phyloP scores from a whole-genome alignment of 2,113 vertebrate genomes.

The Mus pahari region DNA sequence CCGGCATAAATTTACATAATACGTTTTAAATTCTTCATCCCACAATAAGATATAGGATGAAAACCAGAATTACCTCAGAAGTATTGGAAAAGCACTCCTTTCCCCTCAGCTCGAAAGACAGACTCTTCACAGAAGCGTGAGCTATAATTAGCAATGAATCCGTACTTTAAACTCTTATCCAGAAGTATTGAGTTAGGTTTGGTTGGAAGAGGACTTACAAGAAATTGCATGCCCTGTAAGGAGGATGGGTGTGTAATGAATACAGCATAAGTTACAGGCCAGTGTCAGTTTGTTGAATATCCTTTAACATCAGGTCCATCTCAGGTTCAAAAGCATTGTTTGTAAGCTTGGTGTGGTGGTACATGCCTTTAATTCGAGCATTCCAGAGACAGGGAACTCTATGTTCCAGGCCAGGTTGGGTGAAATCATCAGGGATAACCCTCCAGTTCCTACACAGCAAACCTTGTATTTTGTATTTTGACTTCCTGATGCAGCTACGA shows the following conservation, averaged over 20 bases:
- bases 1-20: neutral
- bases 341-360: neutral
- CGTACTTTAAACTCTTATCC: neutral
- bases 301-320: neutral
- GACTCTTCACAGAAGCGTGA: slow-evolving; percentile 4
- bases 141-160: slow-evolving; percentile 31
- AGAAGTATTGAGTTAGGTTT: slow-evolving; percentile 30
- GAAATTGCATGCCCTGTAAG: neutral
- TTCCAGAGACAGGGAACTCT: neutral
- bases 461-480: neutral
- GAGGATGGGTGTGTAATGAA: neutral
- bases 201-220: neutral
- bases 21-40: slow-evolving; percentile 57
- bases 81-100: neutral
- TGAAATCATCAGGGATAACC: neutral
- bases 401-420: neutral
- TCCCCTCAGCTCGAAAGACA: slow-evolving; percentile 31
- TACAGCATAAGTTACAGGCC: neutral
- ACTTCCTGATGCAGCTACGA: neutral
- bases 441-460: neutral
- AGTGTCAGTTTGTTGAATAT: neutral
- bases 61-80: slow-evolving; percentile 59
- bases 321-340: neutral
- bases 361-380: neutral
- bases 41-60: neutral